These are phyloP conservation scores for Dynastes grantii DNA, from an alignment of 2,888 invertebrate genomes.

Conservation along the genomic window DNA sequence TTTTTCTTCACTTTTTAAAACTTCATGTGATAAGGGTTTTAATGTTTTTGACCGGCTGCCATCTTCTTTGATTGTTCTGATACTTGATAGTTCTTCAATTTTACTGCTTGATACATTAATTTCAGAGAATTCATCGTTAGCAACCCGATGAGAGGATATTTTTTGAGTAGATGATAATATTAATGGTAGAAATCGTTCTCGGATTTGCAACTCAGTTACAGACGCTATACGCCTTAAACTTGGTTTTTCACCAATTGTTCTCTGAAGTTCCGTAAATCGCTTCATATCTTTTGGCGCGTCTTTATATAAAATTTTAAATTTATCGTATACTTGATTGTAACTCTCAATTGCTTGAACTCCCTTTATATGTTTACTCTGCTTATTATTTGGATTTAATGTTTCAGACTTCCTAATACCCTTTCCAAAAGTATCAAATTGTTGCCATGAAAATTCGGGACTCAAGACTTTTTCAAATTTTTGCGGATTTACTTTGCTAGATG, in stretches of 20 bases:
- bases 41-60: constrained; percentile 9
- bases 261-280: constrained; percentile 29
- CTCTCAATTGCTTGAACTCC: constrained; percentile 40
- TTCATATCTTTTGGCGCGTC: constrained; percentile 32
- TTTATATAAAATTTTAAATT: constrained; percentile 34
- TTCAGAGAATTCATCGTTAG: background rate
- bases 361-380: constrained; percentile 32
- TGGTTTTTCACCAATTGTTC: constrained; percentile 2
- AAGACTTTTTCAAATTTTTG: background rate
- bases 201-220: background rate
- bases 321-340: constrained; percentile 38
- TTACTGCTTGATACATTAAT: background rate
- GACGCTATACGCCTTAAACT: constrained; percentile 18
- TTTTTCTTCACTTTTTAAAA: background rate
- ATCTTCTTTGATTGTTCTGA: background rate
- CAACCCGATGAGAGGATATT: background rate
- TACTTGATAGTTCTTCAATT: background rate
- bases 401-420: constrained; percentile 2
- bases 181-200: constrained; percentile 12
- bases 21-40: constrained; percentile 9
- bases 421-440: constrained; percentile 23
- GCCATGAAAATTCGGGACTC: constrained; percentile 17
- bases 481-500: background rate
- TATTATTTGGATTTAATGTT: background rate
- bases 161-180: constrained; percentile 16